phyloP scores from a whole-genome alignment of 2,797 vertebrate genomes.

The Cygnus olor region DNA sequence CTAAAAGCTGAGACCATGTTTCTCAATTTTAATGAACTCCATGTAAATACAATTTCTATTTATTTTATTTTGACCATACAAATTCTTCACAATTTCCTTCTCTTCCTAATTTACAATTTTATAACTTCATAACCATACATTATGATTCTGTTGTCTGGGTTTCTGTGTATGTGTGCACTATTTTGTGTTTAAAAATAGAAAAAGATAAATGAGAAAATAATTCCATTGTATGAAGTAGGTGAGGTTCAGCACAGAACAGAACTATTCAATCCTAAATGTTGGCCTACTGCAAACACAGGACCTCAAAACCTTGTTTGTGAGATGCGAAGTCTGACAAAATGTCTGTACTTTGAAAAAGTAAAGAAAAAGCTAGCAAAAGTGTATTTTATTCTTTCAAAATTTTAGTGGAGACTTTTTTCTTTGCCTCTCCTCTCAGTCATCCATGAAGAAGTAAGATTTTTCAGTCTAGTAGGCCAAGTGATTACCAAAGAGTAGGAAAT shows the following conservation, averaged over 20 bases:
- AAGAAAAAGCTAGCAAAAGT: rapidly evolving
- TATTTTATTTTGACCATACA: neutral
- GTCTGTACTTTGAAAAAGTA: neutral
- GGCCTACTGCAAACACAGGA: neutral
- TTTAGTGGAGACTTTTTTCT: neutral
- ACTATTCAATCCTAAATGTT: neutral
- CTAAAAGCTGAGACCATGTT: neutral
- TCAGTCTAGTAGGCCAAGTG: neutral
- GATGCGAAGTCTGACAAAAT: neutral
- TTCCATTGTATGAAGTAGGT: neutral
- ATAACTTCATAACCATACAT: neutral
- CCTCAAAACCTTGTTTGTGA: neutral
- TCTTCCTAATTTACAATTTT: neutral
- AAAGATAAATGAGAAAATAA: neutral
- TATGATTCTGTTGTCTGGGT: neutral
- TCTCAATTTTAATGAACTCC: neutral
- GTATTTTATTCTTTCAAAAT: neutral
- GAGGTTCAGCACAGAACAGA: neutral
- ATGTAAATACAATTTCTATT: neutral
- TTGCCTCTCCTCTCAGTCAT: neutral
- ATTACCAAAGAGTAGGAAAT: neutral
- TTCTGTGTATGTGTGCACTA: neutral
- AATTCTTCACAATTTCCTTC: neutral
- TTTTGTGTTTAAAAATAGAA: neutral
- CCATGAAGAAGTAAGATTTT: neutral